A percentile compares a stretch with the other conserved stretches of the same genome.
phyloP scores from a whole-genome alignment of 2,888 invertebrate genomes.

The Horisme vitalbata region DNA sequence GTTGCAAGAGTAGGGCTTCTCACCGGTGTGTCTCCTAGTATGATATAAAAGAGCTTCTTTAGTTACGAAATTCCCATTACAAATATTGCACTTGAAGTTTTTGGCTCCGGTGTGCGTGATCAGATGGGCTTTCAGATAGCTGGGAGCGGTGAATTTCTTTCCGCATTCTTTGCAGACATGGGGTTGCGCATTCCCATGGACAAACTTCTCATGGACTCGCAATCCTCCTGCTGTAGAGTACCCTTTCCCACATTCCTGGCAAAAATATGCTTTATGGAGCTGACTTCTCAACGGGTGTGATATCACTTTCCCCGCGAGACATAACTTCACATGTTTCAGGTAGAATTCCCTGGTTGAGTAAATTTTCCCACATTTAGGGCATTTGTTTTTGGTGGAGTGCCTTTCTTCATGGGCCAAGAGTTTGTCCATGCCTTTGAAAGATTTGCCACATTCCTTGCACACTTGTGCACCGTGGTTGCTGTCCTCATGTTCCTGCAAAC shows the following conservation, averaged over 20 bases:
- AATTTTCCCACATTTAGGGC: slow-evolving; percentile 68
- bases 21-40: slow-evolving; percentile 70
- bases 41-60: slow-evolving; percentile 73
- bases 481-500: slow-evolving; percentile 52
- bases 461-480: slow-evolving; percentile 48
- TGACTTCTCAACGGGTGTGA: slow-evolving; percentile 64
- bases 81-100: slow-evolving; percentile 67
- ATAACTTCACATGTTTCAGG: slow-evolving; percentile 62
- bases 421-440: slow-evolving; percentile 55
- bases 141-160: slow-evolving; percentile 72
- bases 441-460: slow-evolving; percentile 68
- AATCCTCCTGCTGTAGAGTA: slow-evolving; percentile 69
- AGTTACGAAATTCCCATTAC: slow-evolving; percentile 63
- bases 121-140: slow-evolving; percentile 46
- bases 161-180: slow-evolving; percentile 65
- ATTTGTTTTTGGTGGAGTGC: slow-evolving; percentile 56
- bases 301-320: slow-evolving; percentile 57
- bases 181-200: slow-evolving; percentile 65
- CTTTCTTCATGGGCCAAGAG: slow-evolving; percentile 61
- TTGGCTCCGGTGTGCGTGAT: slow-evolving; percentile 71
- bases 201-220: slow-evolving; percentile 66
- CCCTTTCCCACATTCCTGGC: slow-evolving; percentile 63
- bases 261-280: slow-evolving; percentile 52
- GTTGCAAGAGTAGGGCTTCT: slow-evolving; percentile 68
- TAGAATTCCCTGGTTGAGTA: slow-evolving; percentile 67